Conservation (phyloP, 2,113 vertebrate genomes). For the Theristicus caerulescens region DNA sequence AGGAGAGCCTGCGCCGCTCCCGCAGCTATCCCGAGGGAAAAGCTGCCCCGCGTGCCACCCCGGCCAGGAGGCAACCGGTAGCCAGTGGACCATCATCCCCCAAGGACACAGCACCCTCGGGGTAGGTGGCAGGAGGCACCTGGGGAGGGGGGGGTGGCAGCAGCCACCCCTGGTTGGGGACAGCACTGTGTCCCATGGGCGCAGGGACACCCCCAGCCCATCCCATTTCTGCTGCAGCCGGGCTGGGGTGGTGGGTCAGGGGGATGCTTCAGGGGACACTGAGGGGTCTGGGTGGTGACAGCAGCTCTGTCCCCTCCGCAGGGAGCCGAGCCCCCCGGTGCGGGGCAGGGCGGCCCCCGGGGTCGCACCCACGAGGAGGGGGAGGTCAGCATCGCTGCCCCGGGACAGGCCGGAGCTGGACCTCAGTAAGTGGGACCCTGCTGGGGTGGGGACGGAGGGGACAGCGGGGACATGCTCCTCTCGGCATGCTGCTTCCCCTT, state of each 20-base stretch:
- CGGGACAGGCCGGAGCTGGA: slow-evolving; percentile 25
- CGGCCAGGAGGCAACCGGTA: background rate
- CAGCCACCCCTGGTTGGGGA: too few relatives aligned
- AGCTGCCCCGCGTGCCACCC: fast-evolving
- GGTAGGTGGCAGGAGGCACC: slow-evolving; percentile 54
- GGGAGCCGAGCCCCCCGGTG: background rate
- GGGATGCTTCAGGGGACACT: background rate
- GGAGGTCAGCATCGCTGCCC: slow-evolving; percentile 57
- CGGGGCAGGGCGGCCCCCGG: background rate
- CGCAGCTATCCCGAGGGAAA: background rate
- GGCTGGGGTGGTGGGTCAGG: fast-evolving
- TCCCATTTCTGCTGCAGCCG: background rate
- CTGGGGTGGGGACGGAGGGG: fast-evolving
- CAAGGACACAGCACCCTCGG: background rate
- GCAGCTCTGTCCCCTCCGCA: background rate
- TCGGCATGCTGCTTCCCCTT: fast-evolving
- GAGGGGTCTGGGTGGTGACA: background rate
- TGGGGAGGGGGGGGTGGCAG: too few relatives aligned
- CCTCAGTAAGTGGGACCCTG: slow-evolving; percentile 61
- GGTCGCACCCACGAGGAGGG: background rate
- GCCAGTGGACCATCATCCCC: background rate
- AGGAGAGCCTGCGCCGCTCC: slow-evolving; percentile 68
- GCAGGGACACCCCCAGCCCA: background rate
- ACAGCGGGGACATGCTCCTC: background rate
- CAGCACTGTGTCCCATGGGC: background rate